phyloP scores from a whole-genome alignment of 2,888 invertebrate genomes.

The Odontocerum albicorne region DNA sequence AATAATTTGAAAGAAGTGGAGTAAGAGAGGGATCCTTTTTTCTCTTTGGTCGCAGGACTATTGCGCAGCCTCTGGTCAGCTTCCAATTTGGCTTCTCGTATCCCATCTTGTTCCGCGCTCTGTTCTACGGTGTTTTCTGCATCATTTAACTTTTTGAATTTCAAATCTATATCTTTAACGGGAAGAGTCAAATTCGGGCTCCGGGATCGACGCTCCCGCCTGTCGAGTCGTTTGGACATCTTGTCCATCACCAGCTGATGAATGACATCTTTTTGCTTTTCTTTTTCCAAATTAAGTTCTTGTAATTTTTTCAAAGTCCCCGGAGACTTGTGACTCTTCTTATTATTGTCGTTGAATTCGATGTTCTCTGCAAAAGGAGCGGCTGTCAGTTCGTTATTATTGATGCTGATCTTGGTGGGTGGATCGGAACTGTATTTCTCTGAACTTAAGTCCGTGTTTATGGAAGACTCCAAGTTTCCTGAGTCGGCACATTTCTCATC shows the following conservation, averaged over 20 bases:
- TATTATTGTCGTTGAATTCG: conserved; percentile 17
- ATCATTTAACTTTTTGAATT: not conserved
- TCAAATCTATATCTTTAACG: not conserved
- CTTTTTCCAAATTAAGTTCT: conserved; percentile 76
- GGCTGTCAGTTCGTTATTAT: conserved; percentile 1
- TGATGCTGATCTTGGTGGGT: not conserved
- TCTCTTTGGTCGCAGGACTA: not conserved
- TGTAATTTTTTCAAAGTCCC: conserved; percentile 68
- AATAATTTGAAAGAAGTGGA: conserved; percentile 24
- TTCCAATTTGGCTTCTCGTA: not conserved
- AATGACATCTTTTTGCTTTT: conserved; percentile 81
- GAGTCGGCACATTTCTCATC: no score
- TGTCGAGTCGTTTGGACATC: conserved; percentile 66
- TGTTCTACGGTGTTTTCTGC: not conserved
- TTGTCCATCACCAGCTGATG: conserved; percentile 83
- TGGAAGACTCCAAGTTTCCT: no score
- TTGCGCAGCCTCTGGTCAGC: no score
- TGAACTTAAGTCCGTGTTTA: no score
- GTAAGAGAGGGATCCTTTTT: conserved; percentile 2
- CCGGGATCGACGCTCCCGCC: conserved; percentile 60
- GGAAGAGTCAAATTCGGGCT: conserved; percentile 43
- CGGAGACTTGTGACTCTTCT: conserved; percentile 48
- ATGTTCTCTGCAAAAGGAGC: not conserved
- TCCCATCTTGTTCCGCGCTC: not conserved
- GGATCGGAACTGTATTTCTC: no score